Evolutionary conservation across 1,140 invertebrate species (phyloP).

Genomic region (Ips typographus): DNA sequence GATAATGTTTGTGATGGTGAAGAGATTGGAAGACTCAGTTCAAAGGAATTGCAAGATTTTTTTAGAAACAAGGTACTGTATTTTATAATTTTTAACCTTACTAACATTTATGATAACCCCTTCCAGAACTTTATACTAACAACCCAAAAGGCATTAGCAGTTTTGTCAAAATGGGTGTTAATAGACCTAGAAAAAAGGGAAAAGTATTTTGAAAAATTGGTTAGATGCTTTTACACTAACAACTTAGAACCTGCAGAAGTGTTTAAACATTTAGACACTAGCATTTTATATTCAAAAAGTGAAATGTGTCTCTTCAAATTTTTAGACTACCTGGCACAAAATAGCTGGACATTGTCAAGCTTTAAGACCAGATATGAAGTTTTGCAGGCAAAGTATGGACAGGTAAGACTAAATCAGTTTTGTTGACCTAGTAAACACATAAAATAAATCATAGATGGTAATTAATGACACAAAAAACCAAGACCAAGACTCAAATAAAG

Average conservation of each 20-base stretch:
- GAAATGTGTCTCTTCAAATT: constrained; percentile 59
- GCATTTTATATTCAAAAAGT: constrained; percentile 56
- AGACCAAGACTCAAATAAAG: constrained; percentile 40
- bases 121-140: constrained; percentile 53
- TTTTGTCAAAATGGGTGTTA: constrained; percentile 61
- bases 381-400: constrained; percentile 55
- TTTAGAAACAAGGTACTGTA: constrained; percentile 49
- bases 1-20: constrained; percentile 50
- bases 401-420: constrained; percentile 39
- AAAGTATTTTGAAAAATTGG: constrained; percentile 56
- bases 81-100: constrained; percentile 6
- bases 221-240: constrained; percentile 56
- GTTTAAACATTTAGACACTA: constrained; percentile 56
- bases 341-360: constrained; percentile 57
- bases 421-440: too few species aligned
- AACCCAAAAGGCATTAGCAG: constrained; percentile 56
- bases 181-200: constrained; percentile 55
- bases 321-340: constrained; percentile 60
- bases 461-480: constrained; percentile 38
- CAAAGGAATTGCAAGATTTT: constrained; percentile 47
- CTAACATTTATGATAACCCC: constrained; percentile 24
- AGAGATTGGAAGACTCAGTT: constrained; percentile 46
- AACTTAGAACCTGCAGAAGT: constrained; percentile 53
- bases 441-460: not conserved
- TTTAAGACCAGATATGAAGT: constrained; percentile 57